These are phyloP conservation scores for Ylistrum balloti DNA, from an alignment of 1,140 invertebrate genomes.

Conservation along the genomic window DNA sequence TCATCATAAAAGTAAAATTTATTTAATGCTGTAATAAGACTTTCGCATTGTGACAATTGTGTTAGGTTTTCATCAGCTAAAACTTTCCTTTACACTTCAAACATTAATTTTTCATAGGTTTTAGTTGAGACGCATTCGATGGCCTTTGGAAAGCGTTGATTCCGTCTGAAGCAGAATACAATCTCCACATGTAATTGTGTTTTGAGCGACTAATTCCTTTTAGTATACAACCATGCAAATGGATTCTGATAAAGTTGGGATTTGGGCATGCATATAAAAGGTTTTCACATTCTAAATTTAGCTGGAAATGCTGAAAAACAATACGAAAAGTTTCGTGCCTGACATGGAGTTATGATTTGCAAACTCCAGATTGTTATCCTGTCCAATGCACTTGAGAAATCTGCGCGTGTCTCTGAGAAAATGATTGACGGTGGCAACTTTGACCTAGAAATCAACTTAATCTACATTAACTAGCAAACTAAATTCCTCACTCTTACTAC, in stretches of 20 bases:
- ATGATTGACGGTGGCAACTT: too few species aligned
- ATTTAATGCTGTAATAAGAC: background rate
- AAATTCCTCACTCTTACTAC: too few species aligned
- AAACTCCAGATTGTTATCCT: too few species aligned
- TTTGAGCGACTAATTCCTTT: background rate
- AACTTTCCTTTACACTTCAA: background rate
- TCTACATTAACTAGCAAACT: too few species aligned
- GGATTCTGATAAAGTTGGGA: background rate
- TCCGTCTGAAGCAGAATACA: background rate
- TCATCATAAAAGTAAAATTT: background rate
- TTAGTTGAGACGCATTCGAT: background rate
- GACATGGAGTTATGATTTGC: too few species aligned
- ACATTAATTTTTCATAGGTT: background rate
- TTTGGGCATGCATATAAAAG: background rate
- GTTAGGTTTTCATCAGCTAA: conserved; percentile 34
- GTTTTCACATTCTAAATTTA: background rate
- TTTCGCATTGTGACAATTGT: conserved; percentile 10
- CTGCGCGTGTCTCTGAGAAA: too few species aligned
- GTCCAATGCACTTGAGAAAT: too few species aligned
- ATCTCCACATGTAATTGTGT: background rate
- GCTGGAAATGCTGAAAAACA: background rate
- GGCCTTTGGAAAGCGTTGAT: conserved; percentile 23
- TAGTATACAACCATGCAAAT: background rate
- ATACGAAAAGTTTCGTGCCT: background rate
- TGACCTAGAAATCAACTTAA: too few species aligned